These are phyloP conservation scores for Stenoptilia bipunctidactyla DNA, from an alignment of 2,888 invertebrate genomes.

Conservation along the genomic window DNA sequence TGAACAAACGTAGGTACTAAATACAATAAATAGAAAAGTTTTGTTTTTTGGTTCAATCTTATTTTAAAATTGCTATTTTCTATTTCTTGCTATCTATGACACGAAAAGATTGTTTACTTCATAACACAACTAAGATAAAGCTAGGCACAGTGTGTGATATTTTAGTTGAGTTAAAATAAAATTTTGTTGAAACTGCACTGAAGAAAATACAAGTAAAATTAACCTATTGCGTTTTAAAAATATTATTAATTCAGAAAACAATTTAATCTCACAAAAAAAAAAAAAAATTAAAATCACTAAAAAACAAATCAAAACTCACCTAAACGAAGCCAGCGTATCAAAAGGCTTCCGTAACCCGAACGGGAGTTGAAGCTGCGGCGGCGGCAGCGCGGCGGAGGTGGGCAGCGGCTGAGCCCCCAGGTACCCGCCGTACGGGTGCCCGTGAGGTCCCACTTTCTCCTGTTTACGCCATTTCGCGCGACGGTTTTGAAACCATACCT, in stretches of 20 bases:
- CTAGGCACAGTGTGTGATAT: too few species aligned
- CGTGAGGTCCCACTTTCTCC: conserved; percentile 92
- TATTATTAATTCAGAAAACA: too few species aligned
- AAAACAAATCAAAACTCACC: too few species aligned
- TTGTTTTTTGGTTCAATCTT: too few species aligned
- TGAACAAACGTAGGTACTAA: too few species aligned
- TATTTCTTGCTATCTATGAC: too few species aligned
- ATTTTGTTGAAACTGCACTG: background rate
- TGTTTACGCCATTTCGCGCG: conserved; percentile 95
- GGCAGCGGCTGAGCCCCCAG: conserved; percentile 74
- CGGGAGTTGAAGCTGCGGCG: conserved; percentile 80
- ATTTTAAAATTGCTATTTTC: too few species aligned
- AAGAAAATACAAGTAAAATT: background rate
- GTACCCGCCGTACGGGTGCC: conserved; percentile 89
- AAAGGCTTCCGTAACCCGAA: conserved; percentile 82
- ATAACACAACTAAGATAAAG: too few species aligned
- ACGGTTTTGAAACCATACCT: conserved; percentile 96
- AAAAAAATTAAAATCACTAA: too few species aligned
- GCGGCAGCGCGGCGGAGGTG: conserved; percentile 77
- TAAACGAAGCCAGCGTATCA: conserved; percentile 78
- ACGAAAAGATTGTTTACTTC: too few species aligned
- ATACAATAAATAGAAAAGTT: too few species aligned
- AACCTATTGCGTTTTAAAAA: background rate
- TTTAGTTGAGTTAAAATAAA: background rate
- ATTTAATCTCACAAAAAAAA: too few species aligned